Evolutionary conservation across 2,888 invertebrate species (phyloP), one percentile per base, ranked within the genome.

Genomic region (Lepeophtheirus nordmannii): DNA sequence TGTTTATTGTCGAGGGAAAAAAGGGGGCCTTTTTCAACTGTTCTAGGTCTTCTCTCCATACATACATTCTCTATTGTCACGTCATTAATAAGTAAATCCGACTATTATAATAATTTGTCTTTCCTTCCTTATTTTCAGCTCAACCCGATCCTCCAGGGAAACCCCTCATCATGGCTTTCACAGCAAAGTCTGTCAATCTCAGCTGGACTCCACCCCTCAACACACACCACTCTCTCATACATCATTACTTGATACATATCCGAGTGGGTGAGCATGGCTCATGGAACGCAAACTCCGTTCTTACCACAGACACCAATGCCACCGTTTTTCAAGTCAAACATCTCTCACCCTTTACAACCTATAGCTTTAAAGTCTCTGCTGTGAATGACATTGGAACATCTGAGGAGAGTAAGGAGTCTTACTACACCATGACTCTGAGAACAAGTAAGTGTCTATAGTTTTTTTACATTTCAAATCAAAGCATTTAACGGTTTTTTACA

Each of bases 191-290:
- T 57, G 84, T 84, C 72, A 84, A 84, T 76, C 78, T 86, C 72
- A 85, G 85, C 66, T 86, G 86, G 86, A 83, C 85, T 68, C 82
- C 83, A 68, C 82, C 84, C 70, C 81, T 81, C 71, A 81, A 84
- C 76, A 80, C 81, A 69, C 82, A 85, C 75, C 82, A 83, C 78
- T 82, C 82, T 73, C 81, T 82, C 69, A 82, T 86, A 73, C 79
- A 80, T 71, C 82, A 85, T 77, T 85, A 85, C 77, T 80, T 85
- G 76, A 83, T 85, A 74, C 82, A 83, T 76, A 82, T 82, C 71
- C 81, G 84, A 85, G 40, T 53, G 9, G 63, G 63, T 3, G 63
- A 63, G 10, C 53, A 41, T 22, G 20, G 46, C 7, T 20, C 38
- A 3, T 63, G 63, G 63, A 39, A 63, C 9, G 58, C 22, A 58